Percentiles rank a stretch among this genome's conserved stretches.
phyloP scores from a whole-genome alignment of 2,113 vertebrate genomes.

The Cavia porcellus region DNA sequence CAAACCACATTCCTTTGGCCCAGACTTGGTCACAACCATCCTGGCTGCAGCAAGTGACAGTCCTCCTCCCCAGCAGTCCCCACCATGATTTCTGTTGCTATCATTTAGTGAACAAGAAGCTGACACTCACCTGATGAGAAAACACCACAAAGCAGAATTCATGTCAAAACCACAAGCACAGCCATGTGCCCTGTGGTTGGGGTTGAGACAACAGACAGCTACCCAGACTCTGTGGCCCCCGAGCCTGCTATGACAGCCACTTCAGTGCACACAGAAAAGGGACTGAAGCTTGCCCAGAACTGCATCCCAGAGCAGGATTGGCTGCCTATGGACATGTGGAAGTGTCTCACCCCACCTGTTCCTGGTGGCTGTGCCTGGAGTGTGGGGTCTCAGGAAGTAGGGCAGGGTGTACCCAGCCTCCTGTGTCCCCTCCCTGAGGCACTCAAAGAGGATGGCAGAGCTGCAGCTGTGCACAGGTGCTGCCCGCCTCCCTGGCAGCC shows the following conservation, averaged over 20 bases:
- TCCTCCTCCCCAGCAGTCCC: no score
- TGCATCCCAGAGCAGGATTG: neutral
- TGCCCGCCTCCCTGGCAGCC: accelerated
- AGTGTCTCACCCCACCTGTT: accelerated
- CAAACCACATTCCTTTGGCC: neutral
- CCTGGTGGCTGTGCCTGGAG: neutral
- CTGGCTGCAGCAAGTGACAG: accelerated
- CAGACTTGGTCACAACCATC: neutral
- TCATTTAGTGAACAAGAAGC: neutral
- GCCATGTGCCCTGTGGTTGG: accelerated
- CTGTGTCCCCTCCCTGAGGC: accelerated
- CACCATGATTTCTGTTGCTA: neutral
- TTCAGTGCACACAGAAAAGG: neutral
- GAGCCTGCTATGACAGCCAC: neutral
- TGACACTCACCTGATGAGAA: neutral
- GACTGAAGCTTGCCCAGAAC: no score
- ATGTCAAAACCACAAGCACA: neutral
- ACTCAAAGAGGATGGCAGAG: neutral
- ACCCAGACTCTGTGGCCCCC: neutral
- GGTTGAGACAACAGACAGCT: neutral
- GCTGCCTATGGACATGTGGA: neutral
- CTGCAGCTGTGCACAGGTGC: accelerated
- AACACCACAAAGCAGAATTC: neutral
- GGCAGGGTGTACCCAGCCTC: no score
- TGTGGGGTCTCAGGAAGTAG: neutral